Evolutionary conservation across 2,888 invertebrate genomes (phyloP).

Genomic region (Peribatodes rhomboidaria): DNA sequence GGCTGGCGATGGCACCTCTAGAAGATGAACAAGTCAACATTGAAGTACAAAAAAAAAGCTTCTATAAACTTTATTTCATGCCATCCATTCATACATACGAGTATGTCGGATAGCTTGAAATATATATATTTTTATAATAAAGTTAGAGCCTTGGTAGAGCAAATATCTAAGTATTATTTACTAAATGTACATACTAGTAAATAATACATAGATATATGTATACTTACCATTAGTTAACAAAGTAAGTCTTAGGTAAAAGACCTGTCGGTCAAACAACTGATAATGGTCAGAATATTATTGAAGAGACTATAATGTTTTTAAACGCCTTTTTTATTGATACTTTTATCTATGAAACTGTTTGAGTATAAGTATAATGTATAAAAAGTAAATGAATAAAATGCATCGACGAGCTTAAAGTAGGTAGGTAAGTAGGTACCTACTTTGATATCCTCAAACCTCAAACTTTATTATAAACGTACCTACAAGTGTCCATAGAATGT

Average conservation of each 20-base stretch:
- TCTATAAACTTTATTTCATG: too few relatives aligned
- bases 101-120: too few relatives aligned
- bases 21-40: too few relatives aligned
- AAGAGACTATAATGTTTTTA: slow-evolving; percentile 67
- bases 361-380: slow-evolving; percentile 37
- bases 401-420: slow-evolving; percentile 6
- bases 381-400: slow-evolving; percentile 56
- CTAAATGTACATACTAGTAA: neutral
- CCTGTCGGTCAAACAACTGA: slow-evolving; percentile 75
- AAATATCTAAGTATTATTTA: too few relatives aligned
- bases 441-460: neutral
- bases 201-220: neutral
- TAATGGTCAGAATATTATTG: slow-evolving; percentile 72
- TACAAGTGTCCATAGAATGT: neutral
- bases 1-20: too few relatives aligned
- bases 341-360: slow-evolving; percentile 67
- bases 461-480: too few relatives aligned
- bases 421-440: too few relatives aligned
- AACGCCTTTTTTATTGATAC: slow-evolving; percentile 75
- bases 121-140: too few relatives aligned
- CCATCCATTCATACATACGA: too few relatives aligned
- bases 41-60: too few relatives aligned
- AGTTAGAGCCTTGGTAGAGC: too few relatives aligned
- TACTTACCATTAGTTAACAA: slow-evolving; percentile 34
- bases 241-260: slow-evolving; percentile 73